Evolutionary conservation across 2,113 vertebrate species (phyloP).

Genomic region (Zosterops hypoxanthus): DNA sequence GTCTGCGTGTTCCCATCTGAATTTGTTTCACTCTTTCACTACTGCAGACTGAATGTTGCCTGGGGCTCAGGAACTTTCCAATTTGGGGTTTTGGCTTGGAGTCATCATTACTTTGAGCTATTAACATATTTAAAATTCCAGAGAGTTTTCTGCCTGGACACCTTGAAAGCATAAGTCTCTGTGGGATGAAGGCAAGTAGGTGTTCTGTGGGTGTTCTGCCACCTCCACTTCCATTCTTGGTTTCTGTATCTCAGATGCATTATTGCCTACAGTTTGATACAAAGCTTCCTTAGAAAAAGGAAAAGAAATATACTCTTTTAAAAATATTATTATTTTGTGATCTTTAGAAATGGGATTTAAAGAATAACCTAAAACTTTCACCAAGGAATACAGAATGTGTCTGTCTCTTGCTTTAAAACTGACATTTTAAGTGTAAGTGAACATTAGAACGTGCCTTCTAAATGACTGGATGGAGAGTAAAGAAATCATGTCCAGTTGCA

Average conservation of each 20-base stretch:
- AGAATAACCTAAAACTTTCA: not conserved
- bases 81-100: slow-evolving; percentile 27
- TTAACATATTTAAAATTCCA: slow-evolving; percentile 15
- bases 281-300: not conserved
- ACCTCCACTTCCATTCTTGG: not conserved
- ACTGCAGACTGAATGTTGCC: not conserved
- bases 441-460: not conserved
- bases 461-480: not conserved
- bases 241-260: not conserved
- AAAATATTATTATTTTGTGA: not conserved
- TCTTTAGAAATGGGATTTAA: not conserved
- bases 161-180: not conserved
- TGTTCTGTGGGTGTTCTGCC: not conserved
- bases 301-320: not conserved
- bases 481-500: not conserved
- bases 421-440: not conserved
- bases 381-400: not conserved
- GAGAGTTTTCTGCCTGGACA: not conserved
- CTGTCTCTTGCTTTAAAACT: not conserved
- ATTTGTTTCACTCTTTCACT: not conserved
- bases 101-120: not conserved
- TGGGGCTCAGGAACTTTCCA: not conserved
- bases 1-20: not conserved
- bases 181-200: not conserved
- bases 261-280: not conserved